phyloP scores from a whole-genome alignment of 2,797 vertebrate genomes.

The Sebastes aleutianus region DNA sequence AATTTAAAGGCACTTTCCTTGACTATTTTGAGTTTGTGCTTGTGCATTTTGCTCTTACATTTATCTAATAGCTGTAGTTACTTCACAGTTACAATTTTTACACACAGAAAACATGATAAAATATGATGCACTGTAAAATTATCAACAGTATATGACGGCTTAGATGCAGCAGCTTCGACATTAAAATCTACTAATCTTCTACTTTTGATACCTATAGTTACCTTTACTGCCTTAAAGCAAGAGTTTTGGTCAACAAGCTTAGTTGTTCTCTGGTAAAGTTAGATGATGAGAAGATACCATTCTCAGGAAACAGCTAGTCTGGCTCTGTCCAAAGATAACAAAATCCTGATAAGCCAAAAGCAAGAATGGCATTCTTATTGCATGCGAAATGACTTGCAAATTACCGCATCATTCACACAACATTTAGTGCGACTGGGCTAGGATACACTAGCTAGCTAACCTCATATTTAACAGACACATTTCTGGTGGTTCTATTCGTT shows the following conservation, averaged over 20 bases:
- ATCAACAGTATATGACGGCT: background rate
- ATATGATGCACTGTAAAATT: background rate
- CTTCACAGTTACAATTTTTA: background rate
- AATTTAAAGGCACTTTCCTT: background rate
- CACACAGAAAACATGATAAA: background rate
- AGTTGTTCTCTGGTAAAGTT: too few species aligned
- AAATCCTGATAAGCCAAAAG: background rate
- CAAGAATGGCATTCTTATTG: too few species aligned
- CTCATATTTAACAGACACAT: background rate
- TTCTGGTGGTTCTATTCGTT: background rate
- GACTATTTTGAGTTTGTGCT: background rate
- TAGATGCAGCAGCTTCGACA: background rate
- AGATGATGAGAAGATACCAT: background rate
- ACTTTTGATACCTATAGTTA: background rate
- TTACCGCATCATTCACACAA: too few species aligned
- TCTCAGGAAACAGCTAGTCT: background rate
- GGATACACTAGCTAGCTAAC: too few species aligned
- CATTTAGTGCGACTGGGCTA: too few species aligned
- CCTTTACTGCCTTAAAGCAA: background rate
- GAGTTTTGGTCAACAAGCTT: background rate
- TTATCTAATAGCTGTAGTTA: background rate
- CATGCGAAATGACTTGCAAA: too few species aligned
- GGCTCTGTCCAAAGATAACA: background rate
- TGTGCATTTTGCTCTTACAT: background rate
- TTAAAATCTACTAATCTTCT: background rate